Conservation (phyloP, 2,888 invertebrate species). For the Harpagoxenus sublaevis region DNA sequence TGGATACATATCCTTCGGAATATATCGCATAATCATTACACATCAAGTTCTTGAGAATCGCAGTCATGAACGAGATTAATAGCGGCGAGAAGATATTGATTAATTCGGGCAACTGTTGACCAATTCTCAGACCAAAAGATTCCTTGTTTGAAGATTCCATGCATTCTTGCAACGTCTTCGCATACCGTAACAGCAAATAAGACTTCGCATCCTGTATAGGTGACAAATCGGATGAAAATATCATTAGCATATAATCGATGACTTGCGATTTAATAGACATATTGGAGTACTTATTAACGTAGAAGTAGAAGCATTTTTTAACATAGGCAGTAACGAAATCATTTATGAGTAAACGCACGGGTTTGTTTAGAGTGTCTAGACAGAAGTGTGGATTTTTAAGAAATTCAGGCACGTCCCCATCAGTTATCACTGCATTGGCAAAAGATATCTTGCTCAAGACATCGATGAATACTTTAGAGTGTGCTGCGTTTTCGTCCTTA, state of each 20-base stretch:
- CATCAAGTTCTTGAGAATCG: neutral
- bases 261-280: neutral
- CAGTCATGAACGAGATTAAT: neutral
- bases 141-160: neutral
- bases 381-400: conserved; percentile 27
- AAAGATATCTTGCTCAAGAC: conserved; percentile 36
- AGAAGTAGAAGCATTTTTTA: too few species aligned
- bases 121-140: conserved; percentile 59
- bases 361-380: conserved; percentile 63
- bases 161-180: conserved; percentile 39
- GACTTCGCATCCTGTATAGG: conserved; percentile 68
- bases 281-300: fast-evolving
- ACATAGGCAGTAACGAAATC: neutral
- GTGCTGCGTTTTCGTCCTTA: conserved; percentile 39
- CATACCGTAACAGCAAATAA: conserved; percentile 66
- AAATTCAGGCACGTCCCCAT: conserved; percentile 67
- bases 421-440: conserved; percentile 22
- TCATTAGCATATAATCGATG: conserved; percentile 59
- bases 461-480: conserved; percentile 59
- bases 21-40: neutral
- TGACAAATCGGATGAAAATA: conserved; percentile 56
- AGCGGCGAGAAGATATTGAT: conserved; percentile 35
- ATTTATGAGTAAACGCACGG: conserved; percentile 14
- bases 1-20: neutral
- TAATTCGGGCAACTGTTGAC: conserved; percentile 50